Conservation (phyloP, 2,113 vertebrate genomes). For the Hiodon tergisus region DNA sequence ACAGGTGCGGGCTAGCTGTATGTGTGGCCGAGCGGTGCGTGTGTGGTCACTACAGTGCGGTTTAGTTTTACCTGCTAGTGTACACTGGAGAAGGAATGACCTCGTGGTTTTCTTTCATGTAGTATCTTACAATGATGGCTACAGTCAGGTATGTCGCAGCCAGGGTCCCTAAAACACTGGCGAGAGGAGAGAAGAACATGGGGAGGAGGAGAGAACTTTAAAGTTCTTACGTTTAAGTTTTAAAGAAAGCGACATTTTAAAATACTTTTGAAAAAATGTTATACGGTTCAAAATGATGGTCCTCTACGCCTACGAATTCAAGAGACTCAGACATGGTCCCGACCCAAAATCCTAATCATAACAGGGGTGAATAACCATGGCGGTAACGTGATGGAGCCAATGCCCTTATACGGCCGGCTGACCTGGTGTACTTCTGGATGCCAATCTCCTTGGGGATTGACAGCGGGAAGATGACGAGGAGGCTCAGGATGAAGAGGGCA, state of each 20-base stretch:
- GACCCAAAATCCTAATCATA: not conserved
- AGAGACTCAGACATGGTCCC: too few species aligned
- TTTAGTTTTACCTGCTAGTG: conserved; percentile 56
- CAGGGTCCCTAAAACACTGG: conserved; percentile 74
- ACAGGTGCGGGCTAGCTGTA: too few species aligned
- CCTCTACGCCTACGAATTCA: too few species aligned
- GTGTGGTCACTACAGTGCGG: too few species aligned
- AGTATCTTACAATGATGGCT: conserved; percentile 71
- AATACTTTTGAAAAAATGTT: too few species aligned
- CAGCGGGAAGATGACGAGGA: conserved; percentile 65
- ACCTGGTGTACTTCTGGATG: conserved; percentile 71
- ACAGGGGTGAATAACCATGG: not conserved
- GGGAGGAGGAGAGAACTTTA: not conserved
- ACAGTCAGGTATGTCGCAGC: conserved; percentile 75
- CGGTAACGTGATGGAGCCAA: not conserved
- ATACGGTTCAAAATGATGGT: too few species aligned
- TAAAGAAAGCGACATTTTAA: too few species aligned
- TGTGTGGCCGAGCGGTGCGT: too few species aligned
- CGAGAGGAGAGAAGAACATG: conserved; percentile 16
- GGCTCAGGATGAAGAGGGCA: conserved; percentile 54
- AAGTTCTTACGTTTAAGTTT: too few species aligned
- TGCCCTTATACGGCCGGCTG: not conserved
- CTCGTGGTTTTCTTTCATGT: conserved; percentile 49
- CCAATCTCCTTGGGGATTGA: conserved; percentile 66
- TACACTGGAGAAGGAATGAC: conserved; percentile 29